Conservation (phyloP, 2,888 invertebrate species). For the Metellina segmentata region DNA sequence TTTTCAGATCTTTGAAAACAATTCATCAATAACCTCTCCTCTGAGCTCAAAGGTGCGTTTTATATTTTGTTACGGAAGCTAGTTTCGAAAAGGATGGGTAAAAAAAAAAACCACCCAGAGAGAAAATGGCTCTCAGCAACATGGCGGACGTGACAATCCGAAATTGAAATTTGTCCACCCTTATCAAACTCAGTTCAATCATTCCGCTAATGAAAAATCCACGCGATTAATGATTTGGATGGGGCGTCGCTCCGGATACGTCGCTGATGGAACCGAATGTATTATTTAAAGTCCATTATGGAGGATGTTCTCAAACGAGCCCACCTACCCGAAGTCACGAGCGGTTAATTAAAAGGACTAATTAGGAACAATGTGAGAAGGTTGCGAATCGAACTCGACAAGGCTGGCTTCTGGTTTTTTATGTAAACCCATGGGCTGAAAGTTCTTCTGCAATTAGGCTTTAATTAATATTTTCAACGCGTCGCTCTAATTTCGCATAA, state of each 20-base stretch:
- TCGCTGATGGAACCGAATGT: neutral
- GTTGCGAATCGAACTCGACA: neutral
- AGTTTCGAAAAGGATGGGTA: neutral
- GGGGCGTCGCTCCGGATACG: neutral
- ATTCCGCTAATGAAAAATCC: neutral
- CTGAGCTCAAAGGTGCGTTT: neutral
- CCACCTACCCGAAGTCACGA: neutral
- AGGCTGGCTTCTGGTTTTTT: neutral
- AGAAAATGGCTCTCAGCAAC: neutral
- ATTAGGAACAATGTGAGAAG: neutral
- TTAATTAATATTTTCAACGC: neutral
- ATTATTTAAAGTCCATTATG: neutral
- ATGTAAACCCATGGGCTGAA: neutral
- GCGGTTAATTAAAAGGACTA: slow-evolving; percentile 16
- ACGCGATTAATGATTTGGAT: neutral
- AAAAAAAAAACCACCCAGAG: neutral
- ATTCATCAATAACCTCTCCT: neutral
- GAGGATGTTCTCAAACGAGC: neutral
- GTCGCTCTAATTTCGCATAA: neutral
- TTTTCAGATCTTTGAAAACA: neutral
- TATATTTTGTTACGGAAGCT: neutral
- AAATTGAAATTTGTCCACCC: slow-evolving; percentile 50
- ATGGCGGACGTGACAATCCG: slow-evolving; percentile 14
- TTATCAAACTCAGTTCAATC: slow-evolving; percentile 37
- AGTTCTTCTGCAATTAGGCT: neutral